Base-by-base conservation (phyloP, 2,113 vertebrate species). In the Acrocephalus kingi region DNA sequence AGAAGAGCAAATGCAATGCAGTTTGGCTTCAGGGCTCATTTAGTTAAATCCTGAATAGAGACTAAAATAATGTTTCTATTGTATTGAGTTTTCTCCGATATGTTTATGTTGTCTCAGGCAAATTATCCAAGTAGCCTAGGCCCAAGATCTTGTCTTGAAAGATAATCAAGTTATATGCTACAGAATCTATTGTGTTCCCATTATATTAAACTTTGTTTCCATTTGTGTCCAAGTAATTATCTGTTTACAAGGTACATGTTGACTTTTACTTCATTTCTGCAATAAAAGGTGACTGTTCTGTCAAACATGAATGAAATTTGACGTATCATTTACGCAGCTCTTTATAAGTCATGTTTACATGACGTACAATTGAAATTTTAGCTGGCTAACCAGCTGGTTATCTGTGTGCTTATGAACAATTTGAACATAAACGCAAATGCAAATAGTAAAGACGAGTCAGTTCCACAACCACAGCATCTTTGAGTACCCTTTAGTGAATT, bases 21-120 rank as follows among this genome's bases (percentile, higher is more conserved):
- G 10, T 92, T 94, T 86, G 56, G 52, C 87, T 80, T 33, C 39
- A 71, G 78, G 72, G 90, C 75, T 96, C 75, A 74, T 85, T 93
- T 88, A 79, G 54, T 61, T 82, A 85, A 91, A 84, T 80, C 72
- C 23, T 45, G 63, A 93, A 67, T 55, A 66, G 54, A 93, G 69
- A 91, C 64, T 41, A 56, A 75, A 94, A 54, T 49, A 69, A 23
- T 48, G 21, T 80, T 94, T 55, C 87, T 87, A 4, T 55, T 91
- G 56, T 86, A 69, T 41, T 80, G 33, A 39, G 43, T 25, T 85
- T 95, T 91, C 67, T 90, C 62, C 18, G 83, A 10, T 52, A 22
- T 37, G 55, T 89, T 87, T 82, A 45, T 73, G 18, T 83, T 93
- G 46, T 58, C 30, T 96, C 68, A 67, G 30, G 67, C 25, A 63